A percentile compares a stretch with the other conserved stretches of the same genome.
Evolutionary conservation across 2,113 vertebrate species (phyloP).

Genomic region (Takifugu flavidus): DNA sequence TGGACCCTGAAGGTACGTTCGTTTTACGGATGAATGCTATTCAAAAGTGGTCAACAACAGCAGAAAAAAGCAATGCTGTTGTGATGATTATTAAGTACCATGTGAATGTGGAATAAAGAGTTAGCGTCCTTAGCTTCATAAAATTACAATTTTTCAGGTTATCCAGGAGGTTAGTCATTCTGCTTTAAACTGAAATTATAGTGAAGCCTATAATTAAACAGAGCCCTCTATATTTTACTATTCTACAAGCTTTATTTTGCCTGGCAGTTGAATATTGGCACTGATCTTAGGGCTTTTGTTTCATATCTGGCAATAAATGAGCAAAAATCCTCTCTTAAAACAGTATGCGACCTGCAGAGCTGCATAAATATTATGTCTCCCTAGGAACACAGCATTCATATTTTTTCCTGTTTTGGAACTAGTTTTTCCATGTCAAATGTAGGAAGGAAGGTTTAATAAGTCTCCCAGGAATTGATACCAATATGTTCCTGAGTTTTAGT

Average conservation of each 20-base stretch:
- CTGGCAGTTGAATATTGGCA: conserved; percentile 56
- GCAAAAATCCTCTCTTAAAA: conserved; percentile 60
- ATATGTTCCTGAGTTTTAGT: conserved; percentile 63
- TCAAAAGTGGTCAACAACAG: neutral
- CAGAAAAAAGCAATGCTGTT: neutral
- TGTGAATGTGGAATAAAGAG: neutral
- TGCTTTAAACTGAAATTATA: conserved; percentile 7
- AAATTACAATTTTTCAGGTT: neutral
- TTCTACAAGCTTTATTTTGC: conserved; percentile 31
- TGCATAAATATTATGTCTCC: conserved; percentile 76
- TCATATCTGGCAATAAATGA: conserved; percentile 59
- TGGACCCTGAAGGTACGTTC: neutral
- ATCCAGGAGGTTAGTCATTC: too few relatives aligned
- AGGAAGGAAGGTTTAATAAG: conserved; percentile 38
- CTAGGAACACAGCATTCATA: conserved; percentile 72
- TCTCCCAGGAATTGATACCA: conserved; percentile 57
- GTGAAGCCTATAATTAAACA: conserved; percentile 43
- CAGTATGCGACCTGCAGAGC: conserved; percentile 58
- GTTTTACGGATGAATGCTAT: neutral
- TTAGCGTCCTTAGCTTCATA: neutral
- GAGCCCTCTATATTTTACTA: conserved; percentile 24
- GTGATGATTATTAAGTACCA: conserved; percentile 5
- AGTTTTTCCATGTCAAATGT: conserved; percentile 53
- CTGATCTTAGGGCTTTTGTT: conserved; percentile 55
- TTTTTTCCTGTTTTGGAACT: conserved; percentile 67